A percentile compares a stretch with the other conserved stretches of the same genome.
phyloP scores from a whole-genome alignment of 2,888 invertebrate genomes.

The Ennomos fuscantarius region DNA sequence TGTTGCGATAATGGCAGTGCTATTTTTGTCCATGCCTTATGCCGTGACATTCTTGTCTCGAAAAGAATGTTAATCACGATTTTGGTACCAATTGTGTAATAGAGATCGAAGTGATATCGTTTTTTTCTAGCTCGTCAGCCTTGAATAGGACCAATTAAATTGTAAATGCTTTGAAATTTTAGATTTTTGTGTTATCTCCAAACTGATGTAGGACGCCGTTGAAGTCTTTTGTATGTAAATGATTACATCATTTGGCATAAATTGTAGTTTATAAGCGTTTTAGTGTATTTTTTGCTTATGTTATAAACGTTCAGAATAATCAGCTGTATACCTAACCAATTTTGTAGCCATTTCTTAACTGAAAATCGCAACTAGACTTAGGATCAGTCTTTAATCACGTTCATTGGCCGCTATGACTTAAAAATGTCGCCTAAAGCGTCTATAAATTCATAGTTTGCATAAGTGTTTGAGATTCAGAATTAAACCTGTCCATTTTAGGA shows the following conservation, averaged over 20 bases:
- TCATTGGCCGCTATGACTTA: conserved; percentile 30
- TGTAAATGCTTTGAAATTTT: conserved; percentile 27
- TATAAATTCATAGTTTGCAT: conserved; percentile 29
- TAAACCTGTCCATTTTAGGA: conserved; percentile 33
- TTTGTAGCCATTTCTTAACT: conserved; percentile 14
- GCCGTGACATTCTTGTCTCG: conserved; percentile 30
- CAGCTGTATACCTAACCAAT: background rate
- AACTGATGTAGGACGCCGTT: conserved; percentile 30
- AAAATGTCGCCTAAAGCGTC: conserved; percentile 31
- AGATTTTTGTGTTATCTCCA: conserved; percentile 21
- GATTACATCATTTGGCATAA: background rate
- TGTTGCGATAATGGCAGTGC: conserved; percentile 40
- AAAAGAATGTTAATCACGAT: conserved; percentile 39
- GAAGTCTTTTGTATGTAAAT: conserved; percentile 37
- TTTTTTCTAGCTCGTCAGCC: conserved; percentile 33
- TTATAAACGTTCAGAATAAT: conserved; percentile 3
- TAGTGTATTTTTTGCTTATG: conserved; percentile 1
- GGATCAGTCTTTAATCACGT: conserved; percentile 15
- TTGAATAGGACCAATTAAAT: conserved; percentile 33
- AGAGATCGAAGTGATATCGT: conserved; percentile 27
- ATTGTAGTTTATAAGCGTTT: too few relatives aligned
- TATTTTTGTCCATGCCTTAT: conserved; percentile 34
- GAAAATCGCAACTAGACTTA: conserved; percentile 9
- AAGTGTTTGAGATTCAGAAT: conserved; percentile 29
- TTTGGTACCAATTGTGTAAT: conserved; percentile 42